These are phyloP conservation scores for Panzeria rudis DNA, from an alignment of 2,888 invertebrate species.

Conservation along the genomic window DNA sequence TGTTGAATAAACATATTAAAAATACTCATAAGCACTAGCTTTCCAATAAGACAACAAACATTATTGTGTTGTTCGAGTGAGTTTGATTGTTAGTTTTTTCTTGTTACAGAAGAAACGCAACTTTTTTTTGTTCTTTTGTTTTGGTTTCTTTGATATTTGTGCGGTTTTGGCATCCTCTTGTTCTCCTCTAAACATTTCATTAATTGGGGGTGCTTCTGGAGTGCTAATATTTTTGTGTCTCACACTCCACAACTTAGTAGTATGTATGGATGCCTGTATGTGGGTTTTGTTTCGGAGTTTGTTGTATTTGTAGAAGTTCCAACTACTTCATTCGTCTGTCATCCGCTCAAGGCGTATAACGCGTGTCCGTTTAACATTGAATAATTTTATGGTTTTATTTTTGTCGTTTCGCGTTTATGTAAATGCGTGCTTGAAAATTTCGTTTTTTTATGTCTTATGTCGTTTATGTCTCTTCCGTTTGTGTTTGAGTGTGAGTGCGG, in stretches of 20 bases:
- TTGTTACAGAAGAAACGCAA: slow-evolving; percentile 4
- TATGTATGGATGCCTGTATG: background rate
- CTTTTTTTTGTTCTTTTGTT: slow-evolving; percentile 34
- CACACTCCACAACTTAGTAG: slow-evolving; percentile 5
- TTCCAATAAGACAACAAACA: slow-evolving; percentile 62
- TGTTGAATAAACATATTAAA: slow-evolving; percentile 56
- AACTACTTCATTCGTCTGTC: slow-evolving; percentile 68
- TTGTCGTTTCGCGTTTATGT: background rate
- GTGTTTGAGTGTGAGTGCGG: background rate
- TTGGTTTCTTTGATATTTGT: slow-evolving; percentile 42
- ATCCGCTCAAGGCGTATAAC: slow-evolving; percentile 57
- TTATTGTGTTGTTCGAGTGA: slow-evolving; percentile 6
- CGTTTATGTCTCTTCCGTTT: slow-evolving; percentile 20
- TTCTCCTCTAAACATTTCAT: slow-evolving; percentile 39
- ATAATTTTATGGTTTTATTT: slow-evolving; percentile 14
- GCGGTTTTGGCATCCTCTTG: slow-evolving; percentile 46
- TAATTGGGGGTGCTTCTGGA: slow-evolving; percentile 69
- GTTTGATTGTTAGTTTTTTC: background rate
- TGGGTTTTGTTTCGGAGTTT: slow-evolving; percentile 61
- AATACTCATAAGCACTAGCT: background rate
- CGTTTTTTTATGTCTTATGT: slow-evolving; percentile 38
- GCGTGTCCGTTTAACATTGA: slow-evolving; percentile 50
- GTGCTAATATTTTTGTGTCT: slow-evolving; percentile 41
- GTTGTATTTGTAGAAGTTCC: slow-evolving; percentile 43
- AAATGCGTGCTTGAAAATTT: slow-evolving; percentile 23